Conservation (phyloP, 2,113 vertebrate genomes). For the Charadrius vociferus region DNA sequence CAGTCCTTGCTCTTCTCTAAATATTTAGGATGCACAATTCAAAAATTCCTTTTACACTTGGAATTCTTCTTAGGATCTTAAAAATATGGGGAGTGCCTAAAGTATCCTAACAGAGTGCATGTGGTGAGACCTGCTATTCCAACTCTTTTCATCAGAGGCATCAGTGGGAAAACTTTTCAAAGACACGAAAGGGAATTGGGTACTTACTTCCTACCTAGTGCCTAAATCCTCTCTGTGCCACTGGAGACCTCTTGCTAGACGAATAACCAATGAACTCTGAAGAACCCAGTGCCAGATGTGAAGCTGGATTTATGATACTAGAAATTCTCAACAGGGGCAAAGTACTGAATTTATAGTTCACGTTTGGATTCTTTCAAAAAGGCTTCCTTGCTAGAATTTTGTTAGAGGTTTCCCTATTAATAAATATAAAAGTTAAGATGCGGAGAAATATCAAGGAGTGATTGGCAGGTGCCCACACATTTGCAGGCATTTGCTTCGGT, state of each 20-base stretch:
- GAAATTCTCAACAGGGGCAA: background rate
- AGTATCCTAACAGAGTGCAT: background rate
- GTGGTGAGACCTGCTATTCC: background rate
- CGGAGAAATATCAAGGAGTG: background rate
- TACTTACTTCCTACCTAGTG: background rate
- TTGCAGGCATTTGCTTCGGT: background rate
- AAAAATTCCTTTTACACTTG: background rate
- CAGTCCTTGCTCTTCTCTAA: background rate
- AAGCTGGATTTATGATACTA: background rate
- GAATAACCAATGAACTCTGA: background rate
- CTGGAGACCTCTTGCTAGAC: background rate
- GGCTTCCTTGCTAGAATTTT: background rate
- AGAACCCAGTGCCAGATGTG: constrained; percentile 16
- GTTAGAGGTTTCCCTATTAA: background rate
- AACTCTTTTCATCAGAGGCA: background rate
- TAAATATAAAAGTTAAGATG: background rate
- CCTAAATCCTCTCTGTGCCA: background rate
- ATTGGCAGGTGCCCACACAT: background rate
- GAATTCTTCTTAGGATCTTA: background rate
- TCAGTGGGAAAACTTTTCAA: background rate
- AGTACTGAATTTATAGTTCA: background rate
- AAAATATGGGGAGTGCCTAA: background rate
- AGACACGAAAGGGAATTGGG: background rate
- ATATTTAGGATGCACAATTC: background rate
- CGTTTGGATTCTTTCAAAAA: background rate